Evolutionary conservation across 2,797 vertebrate species (phyloP).

Genomic region (Eptatretus atami): DNA sequence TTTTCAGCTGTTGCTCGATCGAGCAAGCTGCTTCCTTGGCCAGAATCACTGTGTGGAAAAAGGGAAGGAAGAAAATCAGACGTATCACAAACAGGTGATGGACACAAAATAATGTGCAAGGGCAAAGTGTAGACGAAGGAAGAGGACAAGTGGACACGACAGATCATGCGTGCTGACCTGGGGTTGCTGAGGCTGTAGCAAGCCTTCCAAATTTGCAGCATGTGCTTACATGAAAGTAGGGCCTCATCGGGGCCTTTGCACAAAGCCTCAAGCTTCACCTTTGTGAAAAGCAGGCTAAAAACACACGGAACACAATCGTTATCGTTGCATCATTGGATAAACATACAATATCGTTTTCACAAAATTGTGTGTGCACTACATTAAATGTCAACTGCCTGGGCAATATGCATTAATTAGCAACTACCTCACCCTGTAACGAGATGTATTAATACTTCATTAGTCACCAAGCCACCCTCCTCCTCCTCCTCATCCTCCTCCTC

Average conservation of each 20-base stretch:
- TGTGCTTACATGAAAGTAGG: slow-evolving; percentile 78
- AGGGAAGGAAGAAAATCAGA: neutral
- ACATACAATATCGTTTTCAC: too few relatives aligned
- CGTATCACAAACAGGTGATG: neutral
- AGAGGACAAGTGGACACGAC: neutral
- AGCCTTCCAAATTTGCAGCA: slow-evolving; percentile 97
- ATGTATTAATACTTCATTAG: too few relatives aligned
- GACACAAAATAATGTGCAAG: neutral
- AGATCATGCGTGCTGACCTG: slow-evolving; percentile 23
- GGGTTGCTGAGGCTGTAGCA: slow-evolving; percentile 95
- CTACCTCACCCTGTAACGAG: too few relatives aligned
- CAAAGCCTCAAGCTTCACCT: slow-evolving; percentile 63
- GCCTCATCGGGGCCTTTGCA: slow-evolving; percentile 76
- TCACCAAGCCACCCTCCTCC: too few relatives aligned
- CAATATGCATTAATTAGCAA: too few relatives aligned
- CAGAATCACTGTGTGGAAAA: slow-evolving; percentile 49
- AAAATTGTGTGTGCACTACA: too few relatives aligned
- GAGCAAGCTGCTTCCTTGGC: slow-evolving; percentile 77
- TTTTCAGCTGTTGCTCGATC: slow-evolving; percentile 75
- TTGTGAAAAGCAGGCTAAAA: slow-evolving; percentile 57
- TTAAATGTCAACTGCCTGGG: too few relatives aligned
- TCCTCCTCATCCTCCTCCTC: too few relatives aligned
- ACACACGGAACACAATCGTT: too few relatives aligned
- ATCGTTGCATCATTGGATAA: too few relatives aligned
- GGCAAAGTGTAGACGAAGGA: neutral